phyloP scores from a whole-genome alignment of 1,140 invertebrate species.

The Tenebrio molitor region DNA sequence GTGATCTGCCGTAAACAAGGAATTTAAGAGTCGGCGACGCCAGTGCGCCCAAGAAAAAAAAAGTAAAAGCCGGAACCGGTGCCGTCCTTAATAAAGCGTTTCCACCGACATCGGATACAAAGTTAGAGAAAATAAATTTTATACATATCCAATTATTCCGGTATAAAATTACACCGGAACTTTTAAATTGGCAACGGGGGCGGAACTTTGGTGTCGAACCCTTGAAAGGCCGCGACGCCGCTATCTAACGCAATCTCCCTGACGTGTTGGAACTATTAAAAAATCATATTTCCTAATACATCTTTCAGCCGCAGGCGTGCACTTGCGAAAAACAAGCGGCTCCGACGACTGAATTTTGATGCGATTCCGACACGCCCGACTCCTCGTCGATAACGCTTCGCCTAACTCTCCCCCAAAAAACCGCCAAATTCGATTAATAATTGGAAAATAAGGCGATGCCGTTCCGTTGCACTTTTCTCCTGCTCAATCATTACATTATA shows the following conservation, averaged over 20 bases:
- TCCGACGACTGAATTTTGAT: conserved; percentile 5
- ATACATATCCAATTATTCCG: conserved; percentile 47
- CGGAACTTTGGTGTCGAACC: not conserved
- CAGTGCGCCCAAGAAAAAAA: not conserved
- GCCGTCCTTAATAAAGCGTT: conserved; percentile 5
- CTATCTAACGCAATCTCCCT: conserved; percentile 37
- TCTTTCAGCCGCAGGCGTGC: conserved; percentile 18
- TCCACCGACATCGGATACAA: conserved; percentile 18
- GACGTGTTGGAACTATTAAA: conserved; percentile 51
- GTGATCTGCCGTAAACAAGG: conserved; percentile 17
- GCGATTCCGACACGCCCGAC: conserved; percentile 1
- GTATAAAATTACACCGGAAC: conserved; percentile 28
- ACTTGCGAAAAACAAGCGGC: conserved; percentile 12
- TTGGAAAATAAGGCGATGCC: not conserved
- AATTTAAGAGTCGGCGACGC: conserved; percentile 27
- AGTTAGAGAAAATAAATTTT: conserved; percentile 47
- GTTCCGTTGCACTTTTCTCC: no score
- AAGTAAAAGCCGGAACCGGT: not conserved
- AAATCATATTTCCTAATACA: conserved; percentile 49
- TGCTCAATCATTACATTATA: no score
- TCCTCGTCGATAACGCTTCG: not conserved
- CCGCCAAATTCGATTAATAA: not conserved
- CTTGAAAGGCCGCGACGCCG: conserved; percentile 8
- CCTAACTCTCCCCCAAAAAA: no score
- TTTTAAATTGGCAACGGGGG: conserved; percentile 43